Conservation (phyloP, 2,888 invertebrate species). For the Nebria salina region DNA sequence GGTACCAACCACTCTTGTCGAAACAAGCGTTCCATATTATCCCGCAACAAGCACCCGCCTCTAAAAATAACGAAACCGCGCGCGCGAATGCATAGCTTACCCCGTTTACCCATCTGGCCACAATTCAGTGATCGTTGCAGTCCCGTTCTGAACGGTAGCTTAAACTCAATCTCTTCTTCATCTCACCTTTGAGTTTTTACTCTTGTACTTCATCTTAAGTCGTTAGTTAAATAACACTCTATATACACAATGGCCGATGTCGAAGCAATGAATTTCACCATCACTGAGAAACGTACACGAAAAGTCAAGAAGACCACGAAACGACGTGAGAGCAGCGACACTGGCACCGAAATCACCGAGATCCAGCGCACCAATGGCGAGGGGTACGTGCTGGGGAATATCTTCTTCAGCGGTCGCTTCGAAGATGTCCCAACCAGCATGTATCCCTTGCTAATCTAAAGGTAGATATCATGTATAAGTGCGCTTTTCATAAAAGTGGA, state of each 20-base stretch:
- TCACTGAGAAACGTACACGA: constrained; percentile 85
- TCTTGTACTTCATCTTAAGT: constrained; percentile 59
- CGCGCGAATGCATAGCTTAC: constrained; percentile 50
- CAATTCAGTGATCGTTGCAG: constrained; percentile 51
- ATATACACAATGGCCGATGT: constrained; percentile 81
- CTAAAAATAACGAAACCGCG: constrained; percentile 59
- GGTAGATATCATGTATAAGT: constrained; percentile 54
- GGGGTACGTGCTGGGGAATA: constrained; percentile 81
- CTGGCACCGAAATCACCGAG: constrained; percentile 77
- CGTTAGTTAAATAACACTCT: neutral
- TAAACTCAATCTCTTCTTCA: constrained; percentile 48
- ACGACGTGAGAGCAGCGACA: constrained; percentile 80
- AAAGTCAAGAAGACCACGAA: constrained; percentile 91
- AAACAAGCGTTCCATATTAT: constrained; percentile 55
- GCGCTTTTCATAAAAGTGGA: constrained; percentile 5
- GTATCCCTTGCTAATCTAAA: constrained; percentile 62
- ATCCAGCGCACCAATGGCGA: constrained; percentile 78
- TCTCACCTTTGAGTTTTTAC: neutral
- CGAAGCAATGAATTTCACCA: constrained; percentile 85
- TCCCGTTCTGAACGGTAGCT: constrained; percentile 13
- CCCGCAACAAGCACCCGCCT: constrained; percentile 52
- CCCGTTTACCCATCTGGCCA: constrained; percentile 58
- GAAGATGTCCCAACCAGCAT: constrained; percentile 59
- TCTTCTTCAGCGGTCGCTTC: neutral
- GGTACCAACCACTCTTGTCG: constrained; percentile 54